Conservation (phyloP, 2,113 vertebrate species). For the Eurystomus gularis region DNA sequence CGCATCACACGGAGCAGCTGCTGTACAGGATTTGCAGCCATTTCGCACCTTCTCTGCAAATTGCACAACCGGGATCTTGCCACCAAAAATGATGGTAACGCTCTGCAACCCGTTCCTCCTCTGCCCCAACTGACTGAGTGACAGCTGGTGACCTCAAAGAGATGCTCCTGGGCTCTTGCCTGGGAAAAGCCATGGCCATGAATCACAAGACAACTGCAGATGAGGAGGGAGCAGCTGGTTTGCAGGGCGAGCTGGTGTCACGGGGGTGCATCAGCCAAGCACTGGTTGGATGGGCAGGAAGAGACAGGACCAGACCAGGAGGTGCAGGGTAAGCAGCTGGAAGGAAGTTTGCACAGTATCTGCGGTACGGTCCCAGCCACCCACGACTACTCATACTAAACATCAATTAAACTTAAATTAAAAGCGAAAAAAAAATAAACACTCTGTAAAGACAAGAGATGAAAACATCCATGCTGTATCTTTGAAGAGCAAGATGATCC, state of each 20-base stretch:
- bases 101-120: background rate
- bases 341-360: background rate
- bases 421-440: conserved; percentile 19
- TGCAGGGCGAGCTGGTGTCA: background rate
- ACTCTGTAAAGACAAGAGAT: conserved; percentile 1
- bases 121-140: background rate
- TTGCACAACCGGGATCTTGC: background rate
- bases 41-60: background rate
- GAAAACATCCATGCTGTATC: background rate
- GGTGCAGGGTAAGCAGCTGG: conserved; percentile 15
- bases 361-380: background rate
- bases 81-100: background rate
- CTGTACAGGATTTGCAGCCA: background rate
- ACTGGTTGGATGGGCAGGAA: background rate
- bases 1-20: background rate
- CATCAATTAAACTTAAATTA: conserved; percentile 15
- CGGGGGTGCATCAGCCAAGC: rapidly evolving
- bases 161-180: background rate
- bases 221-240: background rate
- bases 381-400: background rate
- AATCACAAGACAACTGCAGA: background rate
- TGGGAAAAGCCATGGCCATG: background rate
- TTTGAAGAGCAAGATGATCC: background rate
- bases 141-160: background rate
- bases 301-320: background rate